These are phyloP conservation scores for Caenorhabditis sp. DNA, from an alignment of 2,888 invertebrate species.

Conservation along the genomic window DNA sequence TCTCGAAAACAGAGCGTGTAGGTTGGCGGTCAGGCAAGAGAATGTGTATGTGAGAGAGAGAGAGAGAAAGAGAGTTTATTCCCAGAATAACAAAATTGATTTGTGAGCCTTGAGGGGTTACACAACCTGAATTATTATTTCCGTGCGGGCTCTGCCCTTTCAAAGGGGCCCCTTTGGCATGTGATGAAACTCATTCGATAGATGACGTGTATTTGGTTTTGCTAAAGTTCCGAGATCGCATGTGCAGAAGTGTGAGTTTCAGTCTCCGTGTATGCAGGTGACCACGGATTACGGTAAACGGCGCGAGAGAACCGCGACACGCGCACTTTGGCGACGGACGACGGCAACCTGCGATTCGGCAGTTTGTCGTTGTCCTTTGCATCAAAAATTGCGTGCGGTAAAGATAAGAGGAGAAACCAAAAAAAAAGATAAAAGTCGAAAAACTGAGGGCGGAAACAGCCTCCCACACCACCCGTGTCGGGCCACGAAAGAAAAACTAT, in stretches of 20 bases:
- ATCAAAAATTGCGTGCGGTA: slow-evolving; percentile 47
- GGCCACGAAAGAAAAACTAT: slow-evolving; percentile 13
- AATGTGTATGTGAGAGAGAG: no score
- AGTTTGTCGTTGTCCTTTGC: slow-evolving; percentile 16
- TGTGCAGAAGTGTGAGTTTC: neutral
- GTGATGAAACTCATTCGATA: neutral
- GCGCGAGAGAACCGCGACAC: slow-evolving; percentile 3
- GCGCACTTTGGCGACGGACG: slow-evolving; percentile 10
- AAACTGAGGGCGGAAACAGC: slow-evolving; percentile 32
- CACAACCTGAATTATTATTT: no score
- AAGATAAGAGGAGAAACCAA: slow-evolving; percentile 43
- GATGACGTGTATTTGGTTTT: neutral
- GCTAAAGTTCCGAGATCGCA: neutral
- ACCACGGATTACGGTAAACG: slow-evolving; percentile 1
- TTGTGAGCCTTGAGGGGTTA: no score
- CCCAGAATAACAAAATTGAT: no score
- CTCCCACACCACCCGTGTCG: slow-evolving; percentile 37
- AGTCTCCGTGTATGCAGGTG: slow-evolving; percentile 5
- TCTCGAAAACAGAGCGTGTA: no score
- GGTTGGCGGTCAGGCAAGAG: no score
- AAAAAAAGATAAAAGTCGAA: slow-evolving; percentile 46
- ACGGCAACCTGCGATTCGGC: neutral
- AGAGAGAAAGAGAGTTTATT: no score
- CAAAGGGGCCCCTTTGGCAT: neutral
- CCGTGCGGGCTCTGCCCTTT: no score